phyloP scores from a whole-genome alignment of 2,113 vertebrate genomes.

The Odobenus rosmarus region DNA sequence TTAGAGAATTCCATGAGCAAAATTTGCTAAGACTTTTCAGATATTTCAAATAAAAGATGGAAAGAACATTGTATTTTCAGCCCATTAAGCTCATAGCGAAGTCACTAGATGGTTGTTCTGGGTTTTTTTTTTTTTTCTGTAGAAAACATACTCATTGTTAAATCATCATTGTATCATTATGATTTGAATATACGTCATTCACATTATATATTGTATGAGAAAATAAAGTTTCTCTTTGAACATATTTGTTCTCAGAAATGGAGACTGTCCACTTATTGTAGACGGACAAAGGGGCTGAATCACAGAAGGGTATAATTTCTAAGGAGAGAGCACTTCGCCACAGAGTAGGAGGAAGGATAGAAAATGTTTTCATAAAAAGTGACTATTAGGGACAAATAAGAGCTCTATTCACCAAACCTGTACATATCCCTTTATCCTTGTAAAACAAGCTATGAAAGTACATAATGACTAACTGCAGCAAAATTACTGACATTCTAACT shows the following conservation, averaged over 20 bases:
- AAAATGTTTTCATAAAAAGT: slow-evolving; percentile 81
- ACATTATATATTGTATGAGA: background rate
- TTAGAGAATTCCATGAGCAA: background rate
- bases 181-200: slow-evolving; percentile 10
- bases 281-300: slow-evolving; percentile 79
- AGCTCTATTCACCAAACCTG: slow-evolving; percentile 74
- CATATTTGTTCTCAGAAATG: slow-evolving; percentile 75
- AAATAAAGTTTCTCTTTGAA: slow-evolving; percentile 71
- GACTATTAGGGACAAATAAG: slow-evolving; percentile 66
- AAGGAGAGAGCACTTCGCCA: slow-evolving; percentile 70
- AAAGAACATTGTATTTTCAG: background rate
- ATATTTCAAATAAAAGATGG: background rate
- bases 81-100: background rate
- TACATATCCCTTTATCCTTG: slow-evolving; percentile 73
- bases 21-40: background rate
- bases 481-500: slow-evolving; percentile 73
- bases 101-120: background rate
- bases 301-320: slow-evolving; percentile 73
- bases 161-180: slow-evolving; percentile 51
- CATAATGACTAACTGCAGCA: slow-evolving; percentile 67
- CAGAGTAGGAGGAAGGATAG: slow-evolving; percentile 72
- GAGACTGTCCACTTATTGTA: slow-evolving; percentile 76
- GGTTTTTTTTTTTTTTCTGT: background rate
- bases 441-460: slow-evolving; percentile 75
- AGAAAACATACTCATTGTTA: slow-evolving; percentile 63